Percentiles rank a stretch among this genome's conserved stretches.
Evolutionary conservation across 2,113 vertebrate species (phyloP).

Genomic region (Pimephales promelas): DNA sequence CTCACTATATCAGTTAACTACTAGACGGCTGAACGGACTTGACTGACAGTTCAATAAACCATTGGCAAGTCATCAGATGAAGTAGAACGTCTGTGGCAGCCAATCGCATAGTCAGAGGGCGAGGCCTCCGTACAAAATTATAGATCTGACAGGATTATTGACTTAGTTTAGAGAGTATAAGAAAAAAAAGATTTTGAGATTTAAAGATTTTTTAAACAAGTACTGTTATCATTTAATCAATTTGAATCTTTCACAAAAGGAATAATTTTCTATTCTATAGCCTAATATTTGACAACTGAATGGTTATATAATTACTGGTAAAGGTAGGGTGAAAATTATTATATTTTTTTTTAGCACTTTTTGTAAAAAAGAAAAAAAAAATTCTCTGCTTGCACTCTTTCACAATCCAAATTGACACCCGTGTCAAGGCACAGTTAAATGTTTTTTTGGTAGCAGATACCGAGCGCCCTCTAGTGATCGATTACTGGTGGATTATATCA

Average conservation of each 20-base stretch:
- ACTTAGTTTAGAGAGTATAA: background rate
- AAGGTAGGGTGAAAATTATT: background rate
- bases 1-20: conserved; percentile 63
- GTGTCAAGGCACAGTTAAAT: background rate
- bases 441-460: background rate
- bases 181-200: background rate
- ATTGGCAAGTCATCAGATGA: conserved; percentile 56
- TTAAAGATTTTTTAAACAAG: background rate
- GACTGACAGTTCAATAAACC: conserved; percentile 61
- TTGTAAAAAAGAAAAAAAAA: background rate
- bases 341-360: too few species aligned
- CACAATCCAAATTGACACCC: background rate
- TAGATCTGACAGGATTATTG: background rate
- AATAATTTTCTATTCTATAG: background rate
- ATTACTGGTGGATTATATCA: too few species aligned
- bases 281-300: background rate
- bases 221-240: background rate
- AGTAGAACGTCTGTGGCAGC: conserved; percentile 28
- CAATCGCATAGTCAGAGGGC: conserved; percentile 58
- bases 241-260: background rate
- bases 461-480: conserved; percentile 39
- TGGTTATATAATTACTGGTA: background rate
- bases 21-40: conserved; percentile 50
- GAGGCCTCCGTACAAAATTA: conserved; percentile 34
- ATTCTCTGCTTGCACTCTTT: background rate